These are phyloP conservation scores for Acanthochromis polyacanthus DNA, from an alignment of 2,113 vertebrate genomes.

Conservation along the genomic window DNA sequence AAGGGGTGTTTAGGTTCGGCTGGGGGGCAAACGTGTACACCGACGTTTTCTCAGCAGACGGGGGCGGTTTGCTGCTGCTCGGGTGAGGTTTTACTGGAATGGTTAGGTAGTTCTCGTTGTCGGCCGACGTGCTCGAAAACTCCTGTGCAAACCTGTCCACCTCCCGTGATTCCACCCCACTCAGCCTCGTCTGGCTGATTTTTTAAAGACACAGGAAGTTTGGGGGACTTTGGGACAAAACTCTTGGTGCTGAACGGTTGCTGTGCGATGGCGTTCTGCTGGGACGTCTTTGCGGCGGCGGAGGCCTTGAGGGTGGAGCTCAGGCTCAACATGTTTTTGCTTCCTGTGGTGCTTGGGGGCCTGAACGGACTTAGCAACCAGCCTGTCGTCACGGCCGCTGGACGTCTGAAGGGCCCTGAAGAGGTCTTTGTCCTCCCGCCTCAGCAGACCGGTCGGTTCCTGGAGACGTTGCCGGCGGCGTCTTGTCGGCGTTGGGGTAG, in stretches of 20 bases:
- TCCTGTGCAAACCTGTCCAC: slow-evolving; percentile 50
- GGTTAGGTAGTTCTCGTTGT: slow-evolving; percentile 89
- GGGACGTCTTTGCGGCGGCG: slow-evolving; percentile 17
- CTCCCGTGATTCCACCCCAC: slow-evolving; percentile 32
- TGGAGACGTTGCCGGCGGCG: slow-evolving; percentile 57
- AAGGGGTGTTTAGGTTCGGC: slow-evolving; percentile 63
- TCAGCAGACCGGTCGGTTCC: slow-evolving; percentile 19
- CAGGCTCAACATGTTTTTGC: slow-evolving; percentile 47
- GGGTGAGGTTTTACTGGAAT: slow-evolving; percentile 85
- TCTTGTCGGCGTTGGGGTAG: slow-evolving; percentile 75
- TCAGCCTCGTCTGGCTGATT: slow-evolving; percentile 17
- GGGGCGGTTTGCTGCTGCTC: slow-evolving; percentile 37
- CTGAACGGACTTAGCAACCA: slow-evolving; percentile 19
- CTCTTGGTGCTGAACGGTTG: slow-evolving; percentile 56
- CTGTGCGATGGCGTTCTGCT: slow-evolving; percentile 29
- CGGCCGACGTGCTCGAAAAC: slow-evolving; percentile 55
- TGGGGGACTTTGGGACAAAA: slow-evolving; percentile 59
- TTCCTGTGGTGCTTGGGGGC: slow-evolving; percentile 20
- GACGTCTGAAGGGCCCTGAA: slow-evolving; percentile 26
- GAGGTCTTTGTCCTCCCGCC: slow-evolving; percentile 55
- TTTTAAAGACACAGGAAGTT: slow-evolving; percentile 61
- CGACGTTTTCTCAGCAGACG: slow-evolving; percentile 46
- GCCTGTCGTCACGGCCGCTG: slow-evolving; percentile 37
- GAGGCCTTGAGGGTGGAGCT: slow-evolving; percentile 67
- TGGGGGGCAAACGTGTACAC: slow-evolving; percentile 71